Evolutionary conservation across 1,140 invertebrate species (phyloP).

Genomic region (Maniola jurtina): DNA sequence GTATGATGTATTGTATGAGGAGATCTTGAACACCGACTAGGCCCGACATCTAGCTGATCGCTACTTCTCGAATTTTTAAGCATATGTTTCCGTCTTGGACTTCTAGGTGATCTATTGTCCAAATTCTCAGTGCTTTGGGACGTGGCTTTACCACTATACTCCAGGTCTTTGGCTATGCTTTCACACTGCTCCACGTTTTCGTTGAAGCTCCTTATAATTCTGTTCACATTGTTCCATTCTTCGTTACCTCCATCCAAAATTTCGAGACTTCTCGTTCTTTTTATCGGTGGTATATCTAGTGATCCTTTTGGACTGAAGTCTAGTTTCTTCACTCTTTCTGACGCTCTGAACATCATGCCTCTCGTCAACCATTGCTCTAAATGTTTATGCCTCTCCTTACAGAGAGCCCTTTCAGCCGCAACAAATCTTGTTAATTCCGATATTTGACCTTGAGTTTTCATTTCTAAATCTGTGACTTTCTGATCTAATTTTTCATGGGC

Average conservation of each 20-base stretch:
- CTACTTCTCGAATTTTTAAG: slow-evolving; percentile 69
- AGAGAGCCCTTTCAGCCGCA: slow-evolving; percentile 81
- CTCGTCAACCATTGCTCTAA: slow-evolving; percentile 84
- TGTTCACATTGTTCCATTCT: slow-evolving; percentile 68
- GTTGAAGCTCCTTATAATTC: slow-evolving; percentile 63
- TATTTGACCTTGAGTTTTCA: slow-evolving; percentile 87
- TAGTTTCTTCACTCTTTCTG: slow-evolving; percentile 78
- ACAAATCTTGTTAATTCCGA: slow-evolving; percentile 84
- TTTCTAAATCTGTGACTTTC: slow-evolving; percentile 90
- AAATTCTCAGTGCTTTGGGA: slow-evolving; percentile 72
- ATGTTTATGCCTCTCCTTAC: slow-evolving; percentile 82
- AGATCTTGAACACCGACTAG: slow-evolving; percentile 52
- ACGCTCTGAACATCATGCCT: slow-evolving; percentile 80
- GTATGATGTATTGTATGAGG: slow-evolving; percentile 39
- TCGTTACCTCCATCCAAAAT: slow-evolving; percentile 77
- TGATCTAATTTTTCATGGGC: slow-evolving; percentile 89
- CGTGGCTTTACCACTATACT: slow-evolving; percentile 49
- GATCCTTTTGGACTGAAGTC: slow-evolving; percentile 80
- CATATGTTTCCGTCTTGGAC: slow-evolving; percentile 51
- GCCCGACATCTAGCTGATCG: slow-evolving; percentile 63
- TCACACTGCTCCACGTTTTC: slow-evolving; percentile 61
- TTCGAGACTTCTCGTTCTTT: slow-evolving; percentile 82
- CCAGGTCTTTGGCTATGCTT: slow-evolving; percentile 64
- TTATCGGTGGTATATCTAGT: slow-evolving; percentile 80
- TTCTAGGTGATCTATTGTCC: slow-evolving; percentile 53